Evolutionary conservation across 2,113 vertebrate genomes (phyloP).

Genomic region (Grallaria varia): DNA sequence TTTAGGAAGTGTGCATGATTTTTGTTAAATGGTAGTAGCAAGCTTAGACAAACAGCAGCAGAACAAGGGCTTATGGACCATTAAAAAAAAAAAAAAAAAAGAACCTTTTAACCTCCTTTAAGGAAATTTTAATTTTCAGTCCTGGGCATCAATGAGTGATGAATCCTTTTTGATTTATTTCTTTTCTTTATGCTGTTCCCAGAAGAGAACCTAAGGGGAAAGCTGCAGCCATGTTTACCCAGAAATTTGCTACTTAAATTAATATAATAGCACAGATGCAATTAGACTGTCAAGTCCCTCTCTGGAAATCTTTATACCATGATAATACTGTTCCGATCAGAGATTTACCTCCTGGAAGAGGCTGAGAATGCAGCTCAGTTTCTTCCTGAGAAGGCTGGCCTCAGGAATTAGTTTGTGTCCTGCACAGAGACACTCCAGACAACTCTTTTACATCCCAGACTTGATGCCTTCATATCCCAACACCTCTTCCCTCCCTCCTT

Average conservation of each 20-base stretch:
- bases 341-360: not conserved
- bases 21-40: not conserved
- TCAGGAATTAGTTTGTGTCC: not conserved
- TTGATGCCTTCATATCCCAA: not conserved
- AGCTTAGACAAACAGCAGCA: not conserved
- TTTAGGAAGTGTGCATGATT: rapidly evolving
- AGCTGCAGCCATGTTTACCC: not conserved
- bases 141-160: no score
- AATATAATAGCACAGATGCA: not conserved
- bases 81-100: not conserved
- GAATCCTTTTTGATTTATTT: not conserved
- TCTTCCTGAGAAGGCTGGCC: not conserved
- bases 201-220: not conserved
- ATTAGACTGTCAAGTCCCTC: no score
- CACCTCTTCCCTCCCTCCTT: not conserved
- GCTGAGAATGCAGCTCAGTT: not conserved
- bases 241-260: not conserved
- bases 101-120: not conserved
- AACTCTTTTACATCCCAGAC: not conserved
- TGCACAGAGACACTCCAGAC: not conserved
- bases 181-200: not conserved
- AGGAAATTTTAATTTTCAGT: rapidly evolving
- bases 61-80: not conserved
- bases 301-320: not conserved
- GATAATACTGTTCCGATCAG: not conserved